Evolutionary conservation across 2,113 vertebrate species (phyloP).

Genomic region (Axis porcinus): DNA sequence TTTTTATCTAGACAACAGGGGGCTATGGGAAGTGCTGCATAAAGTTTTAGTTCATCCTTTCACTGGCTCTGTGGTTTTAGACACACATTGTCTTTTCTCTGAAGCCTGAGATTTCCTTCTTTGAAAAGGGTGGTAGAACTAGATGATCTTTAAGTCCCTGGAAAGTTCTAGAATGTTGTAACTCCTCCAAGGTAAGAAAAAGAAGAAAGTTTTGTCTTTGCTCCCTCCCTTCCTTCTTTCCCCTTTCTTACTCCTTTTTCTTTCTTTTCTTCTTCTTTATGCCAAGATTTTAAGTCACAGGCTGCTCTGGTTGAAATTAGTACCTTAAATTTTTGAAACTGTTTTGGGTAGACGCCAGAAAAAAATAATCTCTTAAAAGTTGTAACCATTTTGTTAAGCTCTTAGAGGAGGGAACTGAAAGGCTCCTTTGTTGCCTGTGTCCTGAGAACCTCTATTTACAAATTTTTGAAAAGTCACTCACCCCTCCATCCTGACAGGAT

Average conservation of each 20-base stretch:
- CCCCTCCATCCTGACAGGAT: not conserved
- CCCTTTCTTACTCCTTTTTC: not conserved
- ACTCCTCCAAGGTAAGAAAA: not conserved
- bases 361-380: not conserved
- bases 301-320: not conserved
- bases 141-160: not conserved
- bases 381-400: not conserved
- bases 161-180: not conserved
- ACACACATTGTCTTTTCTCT: not conserved
- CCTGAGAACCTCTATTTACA: not conserved
- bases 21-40: fast-evolving
- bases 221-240: too few relatives aligned
- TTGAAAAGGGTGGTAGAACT: not conserved
- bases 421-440: not conserved
- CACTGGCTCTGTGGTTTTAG: not conserved
- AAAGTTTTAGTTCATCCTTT: not conserved
- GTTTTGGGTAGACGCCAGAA: not conserved
- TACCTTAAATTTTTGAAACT: not conserved
- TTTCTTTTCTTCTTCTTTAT: too few relatives aligned
- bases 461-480: not conserved
- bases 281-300: not conserved
- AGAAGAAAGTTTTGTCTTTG: not conserved
- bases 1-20: not conserved
- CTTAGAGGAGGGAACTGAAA: not conserved
- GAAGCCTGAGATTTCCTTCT: not conserved